Percentiles rank a stretch among this genome's conserved stretches.
These are phyloP conservation scores for Pseudopleuronectes americanus DNA, from an alignment of 2,797 vertebrate species.

Conservation along the genomic window DNA sequence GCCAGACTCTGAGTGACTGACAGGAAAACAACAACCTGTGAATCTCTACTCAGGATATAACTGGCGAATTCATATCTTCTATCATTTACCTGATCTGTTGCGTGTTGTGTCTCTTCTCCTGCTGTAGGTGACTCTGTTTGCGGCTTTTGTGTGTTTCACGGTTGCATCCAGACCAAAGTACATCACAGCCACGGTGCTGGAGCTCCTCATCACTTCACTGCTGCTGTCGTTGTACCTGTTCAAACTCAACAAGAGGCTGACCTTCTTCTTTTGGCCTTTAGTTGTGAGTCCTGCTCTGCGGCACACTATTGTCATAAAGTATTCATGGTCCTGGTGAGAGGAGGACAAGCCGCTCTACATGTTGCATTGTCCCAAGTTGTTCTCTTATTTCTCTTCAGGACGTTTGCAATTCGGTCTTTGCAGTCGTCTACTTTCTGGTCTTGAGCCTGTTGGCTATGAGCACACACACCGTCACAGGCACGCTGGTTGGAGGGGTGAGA, in stretches of 20 bases:
- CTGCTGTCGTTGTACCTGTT: slow-evolving; percentile 85
- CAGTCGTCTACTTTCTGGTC: slow-evolving; percentile 79
- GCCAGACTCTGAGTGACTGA: background rate
- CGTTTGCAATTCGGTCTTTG: slow-evolving; percentile 85
- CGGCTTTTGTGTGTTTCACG: slow-evolving; percentile 78
- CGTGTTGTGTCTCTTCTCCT: background rate
- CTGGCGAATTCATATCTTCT: background rate
- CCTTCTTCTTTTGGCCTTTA: slow-evolving; percentile 87
- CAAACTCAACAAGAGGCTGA: slow-evolving; percentile 81
- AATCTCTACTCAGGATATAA: no score
- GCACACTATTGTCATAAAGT: background rate
- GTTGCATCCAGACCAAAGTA: slow-evolving; percentile 63
- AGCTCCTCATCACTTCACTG: slow-evolving; percentile 74
- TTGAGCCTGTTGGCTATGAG: slow-evolving; percentile 82
- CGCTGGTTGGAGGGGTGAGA: slow-evolving; percentile 88
- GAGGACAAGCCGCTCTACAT: background rate
- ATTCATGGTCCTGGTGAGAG: no score
- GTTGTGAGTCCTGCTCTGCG: slow-evolving; percentile 78
- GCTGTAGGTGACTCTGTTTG: slow-evolving; percentile 74
- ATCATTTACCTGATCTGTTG: background rate
- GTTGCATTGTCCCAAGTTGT: background rate
- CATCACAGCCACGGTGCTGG: slow-evolving; percentile 78
- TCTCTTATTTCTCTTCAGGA: slow-evolving; percentile 80
- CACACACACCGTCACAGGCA: slow-evolving; percentile 65
- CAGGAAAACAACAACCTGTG: no score